Evolutionary conservation across 2,113 vertebrate genomes (phyloP).

Genomic region (Cygnus atratus): DNA sequence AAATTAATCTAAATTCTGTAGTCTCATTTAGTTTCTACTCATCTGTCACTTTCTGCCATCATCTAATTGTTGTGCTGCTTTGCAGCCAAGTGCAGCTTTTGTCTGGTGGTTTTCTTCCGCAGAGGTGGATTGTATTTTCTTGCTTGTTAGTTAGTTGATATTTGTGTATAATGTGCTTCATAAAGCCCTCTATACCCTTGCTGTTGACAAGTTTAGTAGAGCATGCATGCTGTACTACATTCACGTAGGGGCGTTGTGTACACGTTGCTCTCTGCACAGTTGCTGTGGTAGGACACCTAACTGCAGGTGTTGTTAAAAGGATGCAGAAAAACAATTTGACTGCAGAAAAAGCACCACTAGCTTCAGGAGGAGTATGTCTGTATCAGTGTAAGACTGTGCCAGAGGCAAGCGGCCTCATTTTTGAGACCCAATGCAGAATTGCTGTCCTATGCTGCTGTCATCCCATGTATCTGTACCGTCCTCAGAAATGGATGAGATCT

Average conservation of each 20-base stretch:
- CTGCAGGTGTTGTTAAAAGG: too few relatives aligned
- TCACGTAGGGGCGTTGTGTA: too few relatives aligned
- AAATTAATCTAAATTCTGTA: neutral
- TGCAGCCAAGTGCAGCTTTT: neutral
- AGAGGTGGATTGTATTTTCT: neutral
- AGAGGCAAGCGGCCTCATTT: neutral
- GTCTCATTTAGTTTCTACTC: neutral
- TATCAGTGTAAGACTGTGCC: neutral
- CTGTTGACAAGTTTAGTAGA: too few relatives aligned
- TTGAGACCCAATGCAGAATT: neutral
- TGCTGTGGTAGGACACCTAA: too few relatives aligned
- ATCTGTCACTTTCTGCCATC: neutral
- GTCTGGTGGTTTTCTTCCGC: accelerated
- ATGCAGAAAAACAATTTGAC: neutral
- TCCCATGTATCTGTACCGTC: accelerated
- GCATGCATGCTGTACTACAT: too few relatives aligned
- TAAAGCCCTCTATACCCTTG: neutral
- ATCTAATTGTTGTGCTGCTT: neutral
- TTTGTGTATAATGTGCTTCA: accelerated
- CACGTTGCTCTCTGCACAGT: too few relatives aligned
- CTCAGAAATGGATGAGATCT: neutral
- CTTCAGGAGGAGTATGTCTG: neutral
- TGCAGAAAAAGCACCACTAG: neutral
- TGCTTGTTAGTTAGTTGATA: neutral
- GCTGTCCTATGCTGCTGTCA: accelerated